Evolutionary conservation across 2,888 invertebrate genomes (phyloP), one percentile per base, ranked within the genome.

Genomic region (Eristalis intricaria): DNA sequence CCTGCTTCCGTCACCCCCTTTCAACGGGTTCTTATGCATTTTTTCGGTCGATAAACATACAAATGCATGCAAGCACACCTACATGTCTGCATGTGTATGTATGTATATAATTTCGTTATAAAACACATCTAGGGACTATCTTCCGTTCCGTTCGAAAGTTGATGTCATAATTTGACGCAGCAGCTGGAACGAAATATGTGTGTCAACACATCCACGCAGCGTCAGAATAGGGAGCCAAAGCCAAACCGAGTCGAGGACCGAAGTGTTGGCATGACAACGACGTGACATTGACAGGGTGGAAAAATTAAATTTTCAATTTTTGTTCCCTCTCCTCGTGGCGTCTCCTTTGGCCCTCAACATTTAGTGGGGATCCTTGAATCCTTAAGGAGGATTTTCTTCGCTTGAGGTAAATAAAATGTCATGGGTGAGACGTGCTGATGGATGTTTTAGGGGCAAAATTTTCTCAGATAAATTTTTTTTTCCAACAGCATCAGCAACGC

Each of bases 351-450:
- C 29, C 68, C 35, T 60, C 58, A 65, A 35, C 29, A 40, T 43
- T 71, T 56, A 50, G 32, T 66, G 68, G 71, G 71, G 71, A 80
- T 76, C 65, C 70, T 71, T 65, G 84, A 84, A 84, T 87, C 87
- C 79, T 79, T 80, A 61, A 80, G 75, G 68, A 80, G 79, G 79
- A 84, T 68, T 79, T 87, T 79, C 76, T 50, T 75, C 71, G 87
- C 84, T 87, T 84, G 84, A 84, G 87, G 87, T 87, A 87, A 87
- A 84, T 84, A 87, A 84, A 84, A 87, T 80, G 87, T 87, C 84
- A 76, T 87, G 83, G 86, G 83, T 83, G 83, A 63, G 86, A 79
- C 86, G 78, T 86, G 86, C 86, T 83, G 83, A 86, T 86, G 78
- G 71, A 83, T 83, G 86, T 79, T 79, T 86, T 78, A 70, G 78